phyloP scores from a whole-genome alignment of 2,888 invertebrate species.

The Ornithoptera alexandrae region DNA sequence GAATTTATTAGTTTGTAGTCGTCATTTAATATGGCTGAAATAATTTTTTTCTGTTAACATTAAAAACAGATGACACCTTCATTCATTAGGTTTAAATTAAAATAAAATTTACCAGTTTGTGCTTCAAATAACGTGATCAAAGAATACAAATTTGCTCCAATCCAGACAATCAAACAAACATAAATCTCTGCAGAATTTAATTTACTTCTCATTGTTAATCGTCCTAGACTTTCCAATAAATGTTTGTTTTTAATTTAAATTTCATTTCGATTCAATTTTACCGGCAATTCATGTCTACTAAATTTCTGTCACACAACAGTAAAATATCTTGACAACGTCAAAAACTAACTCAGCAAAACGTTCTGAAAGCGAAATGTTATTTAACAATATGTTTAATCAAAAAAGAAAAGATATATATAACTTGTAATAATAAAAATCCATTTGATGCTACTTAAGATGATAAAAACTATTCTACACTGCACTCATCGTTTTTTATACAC shows the following conservation, averaged over 20 bases:
- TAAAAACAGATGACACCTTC: conserved; percentile 6
- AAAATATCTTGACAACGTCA: neutral
- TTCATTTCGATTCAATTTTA: conserved; percentile 32
- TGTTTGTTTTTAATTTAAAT: conserved; percentile 4
- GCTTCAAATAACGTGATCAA: conserved; percentile 75
- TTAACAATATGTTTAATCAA: neutral
- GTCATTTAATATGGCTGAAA: conserved; percentile 54
- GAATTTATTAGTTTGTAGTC: conserved; percentile 42
- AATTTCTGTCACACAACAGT: conserved; percentile 1
- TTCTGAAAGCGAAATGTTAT: conserved; percentile 1
- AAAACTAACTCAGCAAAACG: neutral
- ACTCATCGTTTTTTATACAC: too few species aligned
- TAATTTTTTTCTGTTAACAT: conserved; percentile 5
- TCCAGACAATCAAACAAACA: conserved; percentile 78
- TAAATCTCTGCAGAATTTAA: conserved; percentile 58
- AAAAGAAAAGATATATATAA: neutral
- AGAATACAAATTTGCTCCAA: conserved; percentile 75
- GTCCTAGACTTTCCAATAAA: conserved; percentile 6
- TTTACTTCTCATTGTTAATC: conserved; percentile 47
- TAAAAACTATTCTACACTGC: too few species aligned
- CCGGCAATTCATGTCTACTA: conserved; percentile 27
- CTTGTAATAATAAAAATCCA: neutral
- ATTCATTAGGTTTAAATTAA: neutral
- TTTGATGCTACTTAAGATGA: neutral
- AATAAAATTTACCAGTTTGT: conserved; percentile 67